Evolutionary conservation across 2,113 vertebrate species (phyloP).

Genomic region (Pomatostomus ruficeps): DNA sequence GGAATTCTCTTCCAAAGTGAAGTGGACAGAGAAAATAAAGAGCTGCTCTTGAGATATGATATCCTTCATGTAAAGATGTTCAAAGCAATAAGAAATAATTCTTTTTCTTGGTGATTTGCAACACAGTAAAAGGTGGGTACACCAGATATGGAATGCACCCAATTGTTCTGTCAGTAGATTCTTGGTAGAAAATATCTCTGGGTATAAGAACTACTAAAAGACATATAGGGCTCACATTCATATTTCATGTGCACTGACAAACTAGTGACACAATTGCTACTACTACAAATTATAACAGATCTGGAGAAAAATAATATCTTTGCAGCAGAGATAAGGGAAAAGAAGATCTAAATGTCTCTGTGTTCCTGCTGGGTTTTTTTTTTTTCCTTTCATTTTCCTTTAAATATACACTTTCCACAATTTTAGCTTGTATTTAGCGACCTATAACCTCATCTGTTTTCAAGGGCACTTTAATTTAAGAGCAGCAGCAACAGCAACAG

Average conservation of each 20-base stretch:
- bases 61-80: neutral
- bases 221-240: neutral
- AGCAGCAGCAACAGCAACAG: slow-evolving; percentile 23
- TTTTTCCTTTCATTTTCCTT: neutral
- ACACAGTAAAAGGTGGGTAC: neutral
- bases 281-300: neutral
- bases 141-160: neutral
- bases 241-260: neutral
- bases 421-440: slow-evolving; percentile 24
- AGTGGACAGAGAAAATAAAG: neutral
- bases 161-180: neutral
- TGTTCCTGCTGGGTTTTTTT: neutral
- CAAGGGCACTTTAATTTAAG: slow-evolving; percentile 52
- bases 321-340: neutral
- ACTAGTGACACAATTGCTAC: neutral
- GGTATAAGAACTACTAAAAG: neutral
- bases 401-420: neutral
- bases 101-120: neutral
- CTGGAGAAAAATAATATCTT: neutral
- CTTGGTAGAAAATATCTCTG: neutral
- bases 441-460: slow-evolving; percentile 59
- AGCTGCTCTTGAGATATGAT: neutral
- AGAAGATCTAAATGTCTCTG: neutral
- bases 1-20: neutral
- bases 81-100: neutral